Conservation (phyloP, 2,888 invertebrate species). For the Zele albiditarsus region DNA sequence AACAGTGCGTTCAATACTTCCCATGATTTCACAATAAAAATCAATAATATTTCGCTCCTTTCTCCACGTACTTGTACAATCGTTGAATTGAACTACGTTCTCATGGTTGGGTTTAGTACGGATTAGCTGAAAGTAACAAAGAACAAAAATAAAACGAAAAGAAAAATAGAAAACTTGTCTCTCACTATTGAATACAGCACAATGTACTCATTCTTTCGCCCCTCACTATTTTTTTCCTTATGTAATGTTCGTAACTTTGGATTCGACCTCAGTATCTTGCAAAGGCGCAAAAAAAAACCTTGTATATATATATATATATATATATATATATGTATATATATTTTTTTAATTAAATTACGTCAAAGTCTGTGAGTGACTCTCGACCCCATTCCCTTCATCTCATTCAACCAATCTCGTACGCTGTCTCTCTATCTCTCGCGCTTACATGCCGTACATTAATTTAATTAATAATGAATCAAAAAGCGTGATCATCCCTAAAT, state of each 20-base stretch:
- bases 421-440: not conserved
- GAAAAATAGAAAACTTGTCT: slow-evolving; percentile 10
- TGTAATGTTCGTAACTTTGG: not conserved
- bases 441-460: not conserved
- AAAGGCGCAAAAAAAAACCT: not conserved
- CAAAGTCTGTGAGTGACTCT: not conserved
- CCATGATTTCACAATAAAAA: slow-evolving; percentile 23
- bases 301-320: not conserved
- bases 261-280: not conserved
- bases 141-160: not conserved
- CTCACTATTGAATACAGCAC: not conserved
- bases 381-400: not conserved
- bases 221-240: not conserved
- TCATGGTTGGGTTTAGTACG: slow-evolving; percentile 17
- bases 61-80: slow-evolving; percentile 25
- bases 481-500: not conserved
- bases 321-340: not conserved
- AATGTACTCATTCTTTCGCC: not conserved
- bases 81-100: not conserved
- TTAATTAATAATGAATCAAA: not conserved
- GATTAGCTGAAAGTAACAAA: slow-evolving; percentile 15
- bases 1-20: slow-evolving; percentile 38
- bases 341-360: not conserved
- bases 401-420: not conserved
- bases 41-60: slow-evolving; percentile 19